These are phyloP conservation scores for Amia ocellicauda DNA, from an alignment of 2,113 vertebrate species.

Conservation along the genomic window DNA sequence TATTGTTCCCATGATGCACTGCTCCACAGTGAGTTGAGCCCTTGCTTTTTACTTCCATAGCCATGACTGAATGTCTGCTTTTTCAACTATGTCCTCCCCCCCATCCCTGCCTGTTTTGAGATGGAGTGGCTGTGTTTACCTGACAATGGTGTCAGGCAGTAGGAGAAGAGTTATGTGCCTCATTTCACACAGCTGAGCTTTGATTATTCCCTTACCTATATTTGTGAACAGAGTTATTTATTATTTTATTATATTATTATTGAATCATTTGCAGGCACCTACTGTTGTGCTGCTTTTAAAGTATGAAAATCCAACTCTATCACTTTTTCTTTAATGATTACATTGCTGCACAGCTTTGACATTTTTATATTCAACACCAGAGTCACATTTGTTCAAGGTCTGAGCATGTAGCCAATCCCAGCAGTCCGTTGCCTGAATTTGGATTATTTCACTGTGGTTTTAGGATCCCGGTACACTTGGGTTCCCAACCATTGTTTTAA, in stretches of 20 bases:
- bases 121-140: neutral
- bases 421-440: too few relatives aligned
- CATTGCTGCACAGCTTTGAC: neutral
- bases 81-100: neutral
- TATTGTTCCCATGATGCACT: neutral
- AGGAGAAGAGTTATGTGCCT: conserved; percentile 13
- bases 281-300: neutral
- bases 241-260: neutral
- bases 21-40: neutral
- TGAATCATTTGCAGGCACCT: too few relatives aligned
- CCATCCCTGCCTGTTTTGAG: neutral
- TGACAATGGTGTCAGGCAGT: neutral
- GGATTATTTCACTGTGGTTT: too few relatives aligned
- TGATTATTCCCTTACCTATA: neutral
- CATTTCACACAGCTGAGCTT: conserved; percentile 10
- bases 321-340: neutral
- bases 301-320: neutral
- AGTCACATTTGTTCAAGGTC: too few relatives aligned
- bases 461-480: too few relatives aligned
- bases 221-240: neutral
- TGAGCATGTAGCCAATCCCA: too few relatives aligned
- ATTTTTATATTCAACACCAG: too few relatives aligned
- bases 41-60: neutral
- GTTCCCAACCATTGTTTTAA: too few relatives aligned
- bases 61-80: too few relatives aligned